Evolutionary conservation across 2,888 invertebrate species (phyloP).

Genomic region (Sphinx pinastri): DNA sequence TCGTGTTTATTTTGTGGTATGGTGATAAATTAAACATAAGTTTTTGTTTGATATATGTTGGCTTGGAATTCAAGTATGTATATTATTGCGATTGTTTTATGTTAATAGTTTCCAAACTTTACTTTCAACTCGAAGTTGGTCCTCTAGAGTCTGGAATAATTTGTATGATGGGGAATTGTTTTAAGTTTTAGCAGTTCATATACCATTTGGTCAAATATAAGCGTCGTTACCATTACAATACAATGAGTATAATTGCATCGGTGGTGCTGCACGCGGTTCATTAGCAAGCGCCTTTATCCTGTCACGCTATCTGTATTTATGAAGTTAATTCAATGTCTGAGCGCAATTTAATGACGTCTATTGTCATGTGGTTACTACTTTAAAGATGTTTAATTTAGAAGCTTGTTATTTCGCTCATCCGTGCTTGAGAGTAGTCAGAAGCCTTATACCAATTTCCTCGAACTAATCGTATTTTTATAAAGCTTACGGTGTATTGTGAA

Average conservation of each 20-base stretch:
- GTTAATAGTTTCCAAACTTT: no score
- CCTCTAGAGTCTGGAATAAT: no score
- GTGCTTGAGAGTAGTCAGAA: neutral
- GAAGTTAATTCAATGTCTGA: slow-evolving; percentile 36
- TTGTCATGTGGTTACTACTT: slow-evolving; percentile 48
- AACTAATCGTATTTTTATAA: neutral
- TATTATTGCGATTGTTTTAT: no score
- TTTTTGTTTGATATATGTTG: no score
- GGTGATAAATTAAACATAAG: neutral
- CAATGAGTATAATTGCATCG: slow-evolving; percentile 39
- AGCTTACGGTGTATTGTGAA: neutral
- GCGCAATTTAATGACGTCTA: slow-evolving; percentile 40
- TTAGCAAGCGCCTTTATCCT: slow-evolving; percentile 43
- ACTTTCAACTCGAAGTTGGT: no score
- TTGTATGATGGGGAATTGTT: neutral
- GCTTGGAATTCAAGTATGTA: neutral
- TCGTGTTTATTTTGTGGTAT: slow-evolving; percentile 2
- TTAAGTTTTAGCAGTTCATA: slow-evolving; percentile 3
- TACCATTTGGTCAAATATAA: slow-evolving; percentile 36
- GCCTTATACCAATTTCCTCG: neutral
- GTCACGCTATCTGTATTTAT: slow-evolving; percentile 42
- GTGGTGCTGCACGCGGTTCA: slow-evolving; percentile 38
- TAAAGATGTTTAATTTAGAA: slow-evolving; percentile 44
- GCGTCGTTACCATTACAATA: slow-evolving; percentile 39
- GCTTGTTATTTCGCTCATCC: slow-evolving; percentile 40